Conservation (phyloP, 2,888 invertebrate genomes). For the Phortica okadai region DNA sequence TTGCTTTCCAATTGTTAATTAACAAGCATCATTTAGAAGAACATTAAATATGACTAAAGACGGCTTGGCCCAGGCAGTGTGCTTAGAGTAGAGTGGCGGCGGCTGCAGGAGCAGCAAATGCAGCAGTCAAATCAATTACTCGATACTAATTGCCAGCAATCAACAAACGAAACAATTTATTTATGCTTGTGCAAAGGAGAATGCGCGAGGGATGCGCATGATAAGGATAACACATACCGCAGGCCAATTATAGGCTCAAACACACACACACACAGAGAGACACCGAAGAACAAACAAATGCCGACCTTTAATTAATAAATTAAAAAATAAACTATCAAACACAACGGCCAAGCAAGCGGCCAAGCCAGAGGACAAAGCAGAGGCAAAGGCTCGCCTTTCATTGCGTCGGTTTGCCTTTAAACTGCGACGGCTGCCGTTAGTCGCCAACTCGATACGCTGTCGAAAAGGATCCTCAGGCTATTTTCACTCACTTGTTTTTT, state of each 20-base stretch:
- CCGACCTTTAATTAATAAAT: conserved; percentile 75
- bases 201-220: conserved; percentile 28
- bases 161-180: conserved; percentile 50
- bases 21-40: conserved; percentile 60
- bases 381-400: background rate
- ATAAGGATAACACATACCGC: conserved; percentile 71
- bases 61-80: background rate
- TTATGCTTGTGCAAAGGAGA: conserved; percentile 32
- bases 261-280: conserved; percentile 29
- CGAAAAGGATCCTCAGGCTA: conserved; percentile 1
- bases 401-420: background rate
- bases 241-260: conserved; percentile 61
- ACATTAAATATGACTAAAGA: conserved; percentile 54
- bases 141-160: conserved; percentile 46
- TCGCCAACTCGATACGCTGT: background rate
- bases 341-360: background rate
- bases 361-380: background rate
- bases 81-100: background rate
- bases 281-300: conserved; percentile 51
- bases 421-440: background rate
- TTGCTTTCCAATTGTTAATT: background rate
- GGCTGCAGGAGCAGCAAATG: background rate
- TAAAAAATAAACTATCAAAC: conserved; percentile 66
- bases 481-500: background rate
- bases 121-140: conserved; percentile 54